phyloP scores from a whole-genome alignment of 2,113 vertebrate genomes.

The Falco punctatus region DNA sequence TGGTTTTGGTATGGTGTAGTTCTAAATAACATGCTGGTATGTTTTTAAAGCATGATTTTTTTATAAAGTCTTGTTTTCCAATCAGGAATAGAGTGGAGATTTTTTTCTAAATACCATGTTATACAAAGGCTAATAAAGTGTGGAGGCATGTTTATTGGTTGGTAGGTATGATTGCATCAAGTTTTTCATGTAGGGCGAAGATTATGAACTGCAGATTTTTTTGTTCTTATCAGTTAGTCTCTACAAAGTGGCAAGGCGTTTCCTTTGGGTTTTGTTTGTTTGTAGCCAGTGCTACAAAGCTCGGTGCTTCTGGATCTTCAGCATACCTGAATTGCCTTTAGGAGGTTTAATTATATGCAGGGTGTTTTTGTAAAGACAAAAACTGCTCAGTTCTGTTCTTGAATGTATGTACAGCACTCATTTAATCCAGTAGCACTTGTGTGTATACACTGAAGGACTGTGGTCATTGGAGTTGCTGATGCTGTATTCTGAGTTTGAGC shows the following conservation, averaged over 20 bases:
- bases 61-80: not conserved
- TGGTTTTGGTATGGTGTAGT: not conserved
- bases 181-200: not conserved
- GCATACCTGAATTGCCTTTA: not conserved
- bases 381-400: not conserved
- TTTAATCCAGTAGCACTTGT: not conserved
- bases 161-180: not conserved
- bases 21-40: not conserved
- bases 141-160: not conserved
- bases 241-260: not conserved
- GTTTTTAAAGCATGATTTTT: not conserved
- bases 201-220: not conserved
- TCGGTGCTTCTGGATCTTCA: not conserved
- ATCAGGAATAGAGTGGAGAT: not conserved
- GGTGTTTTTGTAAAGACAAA: not conserved
- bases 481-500: not conserved
- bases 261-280: constrained; percentile 7
- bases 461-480: not conserved
- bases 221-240: not conserved
- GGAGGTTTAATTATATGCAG: not conserved
- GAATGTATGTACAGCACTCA: not conserved
- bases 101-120: not conserved
- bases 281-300: not conserved
- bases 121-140: not conserved
- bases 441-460: not conserved